phyloP scores from a whole-genome alignment of 2,113 vertebrate species.

The Tricholaema leucomelas region DNA sequence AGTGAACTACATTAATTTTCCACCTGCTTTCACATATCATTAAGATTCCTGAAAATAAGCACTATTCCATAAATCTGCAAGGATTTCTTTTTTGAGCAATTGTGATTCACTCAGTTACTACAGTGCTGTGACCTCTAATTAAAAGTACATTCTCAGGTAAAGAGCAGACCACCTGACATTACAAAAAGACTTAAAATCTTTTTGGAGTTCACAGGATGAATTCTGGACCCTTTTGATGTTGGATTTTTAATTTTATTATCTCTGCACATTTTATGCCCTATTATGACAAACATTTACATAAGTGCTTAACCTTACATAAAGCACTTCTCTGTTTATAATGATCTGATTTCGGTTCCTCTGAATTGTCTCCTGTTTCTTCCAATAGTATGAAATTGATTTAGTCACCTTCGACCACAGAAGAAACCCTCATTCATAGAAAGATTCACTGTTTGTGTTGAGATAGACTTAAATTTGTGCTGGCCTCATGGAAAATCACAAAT shows the following conservation, averaged over 20 bases:
- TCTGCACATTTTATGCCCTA: neutral
- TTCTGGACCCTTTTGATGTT: neutral
- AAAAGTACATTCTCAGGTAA: constrained; percentile 6
- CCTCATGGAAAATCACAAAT: neutral
- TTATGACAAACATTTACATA: neutral
- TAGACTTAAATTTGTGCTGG: neutral
- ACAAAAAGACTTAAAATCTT: neutral
- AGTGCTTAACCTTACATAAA: neutral
- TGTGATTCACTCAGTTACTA: neutral
- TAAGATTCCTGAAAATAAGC: constrained; percentile 22
- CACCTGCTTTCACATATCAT: constrained; percentile 9
- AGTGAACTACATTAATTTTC: constrained; percentile 2
- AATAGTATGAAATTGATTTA: neutral
- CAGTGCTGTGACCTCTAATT: neutral
- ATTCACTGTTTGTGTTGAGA: neutral
- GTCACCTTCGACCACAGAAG: neutral
- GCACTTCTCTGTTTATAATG: neutral
- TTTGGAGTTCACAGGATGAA: neutral
- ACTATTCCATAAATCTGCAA: constrained; percentile 1
- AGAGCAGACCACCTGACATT: neutral
- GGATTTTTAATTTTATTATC: neutral
- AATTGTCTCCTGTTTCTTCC: neutral
- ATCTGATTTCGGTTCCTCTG: neutral
- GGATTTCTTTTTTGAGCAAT: neutral
- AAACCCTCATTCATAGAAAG: neutral